Conservation (phyloP, 2,113 vertebrate genomes). For the Eidolon helvum region DNA sequence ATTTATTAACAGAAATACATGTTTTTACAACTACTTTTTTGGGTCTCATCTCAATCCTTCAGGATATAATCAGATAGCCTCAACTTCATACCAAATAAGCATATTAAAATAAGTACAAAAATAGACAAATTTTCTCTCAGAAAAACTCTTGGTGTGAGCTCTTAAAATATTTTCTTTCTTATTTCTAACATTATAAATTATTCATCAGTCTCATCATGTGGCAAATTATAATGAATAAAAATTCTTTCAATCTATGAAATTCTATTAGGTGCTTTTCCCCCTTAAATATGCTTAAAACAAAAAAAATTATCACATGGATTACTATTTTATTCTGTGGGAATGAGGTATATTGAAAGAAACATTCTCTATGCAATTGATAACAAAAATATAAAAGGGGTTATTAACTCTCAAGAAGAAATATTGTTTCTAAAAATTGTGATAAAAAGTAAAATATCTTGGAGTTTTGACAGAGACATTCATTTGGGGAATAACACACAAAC, state of each 20-base stretch:
- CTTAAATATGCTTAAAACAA: not conserved
- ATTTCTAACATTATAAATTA: conserved; percentile 31
- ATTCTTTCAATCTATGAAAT: not conserved
- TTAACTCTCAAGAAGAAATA: conserved; percentile 16
- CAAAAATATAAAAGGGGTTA: not conserved
- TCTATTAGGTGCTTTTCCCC: not conserved
- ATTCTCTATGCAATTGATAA: not conserved
- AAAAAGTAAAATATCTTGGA: not conserved
- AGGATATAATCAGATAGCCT: not conserved
- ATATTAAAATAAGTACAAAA: not conserved
- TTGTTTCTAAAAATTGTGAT: not conserved
- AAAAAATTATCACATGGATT: not conserved
- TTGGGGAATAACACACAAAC: not conserved
- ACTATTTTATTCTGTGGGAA: conserved; percentile 21
- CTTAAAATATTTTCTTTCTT: conserved; percentile 28
- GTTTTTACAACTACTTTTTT: not conserved
- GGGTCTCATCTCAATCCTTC: not conserved
- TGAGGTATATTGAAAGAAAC: not conserved
- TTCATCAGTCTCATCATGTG: conserved; percentile 40
- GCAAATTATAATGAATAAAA: conserved; percentile 44
- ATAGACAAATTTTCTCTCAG: not conserved
- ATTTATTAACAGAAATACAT: not conserved
- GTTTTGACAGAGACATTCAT: not conserved
- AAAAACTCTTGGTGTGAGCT: not conserved
- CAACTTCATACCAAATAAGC: not conserved